These are phyloP conservation scores for Andricus quercusramuli DNA, from an alignment of 2,888 invertebrate species.

Conservation along the genomic window DNA sequence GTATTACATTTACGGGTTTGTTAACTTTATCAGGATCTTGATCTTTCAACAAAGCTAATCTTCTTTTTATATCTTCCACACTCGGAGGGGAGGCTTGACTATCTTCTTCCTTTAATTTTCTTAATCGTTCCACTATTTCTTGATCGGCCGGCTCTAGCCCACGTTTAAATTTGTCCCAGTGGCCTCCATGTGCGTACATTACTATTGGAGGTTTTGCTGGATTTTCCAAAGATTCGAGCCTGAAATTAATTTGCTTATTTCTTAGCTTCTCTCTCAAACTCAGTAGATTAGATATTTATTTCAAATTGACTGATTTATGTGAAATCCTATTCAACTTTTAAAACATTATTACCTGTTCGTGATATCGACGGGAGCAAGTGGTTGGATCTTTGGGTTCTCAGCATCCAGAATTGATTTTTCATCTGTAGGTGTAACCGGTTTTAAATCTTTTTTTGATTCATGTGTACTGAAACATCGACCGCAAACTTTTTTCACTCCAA, in stretches of 20 bases:
- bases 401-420: slow-evolving; percentile 53
- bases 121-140: slow-evolving; percentile 84
- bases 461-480: slow-evolving; percentile 80
- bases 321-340: not conserved
- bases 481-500: slow-evolving; percentile 85
- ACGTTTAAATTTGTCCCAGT: slow-evolving; percentile 73
- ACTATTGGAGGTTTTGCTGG: slow-evolving; percentile 81
- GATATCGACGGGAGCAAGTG: slow-evolving; percentile 68
- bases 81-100: slow-evolving; percentile 79
- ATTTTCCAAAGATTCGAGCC: slow-evolving; percentile 81
- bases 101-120: slow-evolving; percentile 84
- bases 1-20: slow-evolving; percentile 62
- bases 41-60: slow-evolving; percentile 86
- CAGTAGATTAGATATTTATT: not conserved
- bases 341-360: slow-evolving; percentile 62
- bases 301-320: not conserved
- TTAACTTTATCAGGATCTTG: slow-evolving; percentile 74
- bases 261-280: not conserved
- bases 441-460: slow-evolving; percentile 53
- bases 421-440: slow-evolving; percentile 47
- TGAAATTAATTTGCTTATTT: slow-evolving; percentile 58
- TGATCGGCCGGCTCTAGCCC: slow-evolving; percentile 81
- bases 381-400: slow-evolving; percentile 50
- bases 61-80: slow-evolving; percentile 83
- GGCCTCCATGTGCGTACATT: slow-evolving; percentile 79